Evolutionary conservation across 92 coral and sea anemone species (phyloP), one percentile per base, ranked within the genome.

Genomic region (Phymanthus crucifer): DNA sequence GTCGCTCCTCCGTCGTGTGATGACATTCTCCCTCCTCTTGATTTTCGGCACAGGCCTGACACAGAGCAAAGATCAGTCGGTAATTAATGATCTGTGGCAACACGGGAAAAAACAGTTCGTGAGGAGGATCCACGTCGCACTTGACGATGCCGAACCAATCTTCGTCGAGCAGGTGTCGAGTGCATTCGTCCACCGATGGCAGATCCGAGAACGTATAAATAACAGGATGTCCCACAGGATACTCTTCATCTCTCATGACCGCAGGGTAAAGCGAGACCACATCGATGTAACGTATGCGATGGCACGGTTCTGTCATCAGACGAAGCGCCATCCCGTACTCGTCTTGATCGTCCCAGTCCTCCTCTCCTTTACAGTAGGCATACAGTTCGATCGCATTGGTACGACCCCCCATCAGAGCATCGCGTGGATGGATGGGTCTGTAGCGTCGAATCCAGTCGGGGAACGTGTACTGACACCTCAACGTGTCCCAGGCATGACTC

Each of bases 31-130:
- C 76, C 57, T 81, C 84, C 36, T 88, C 80, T 24, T 35, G 31
- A 26, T 71, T n/a, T n/a, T 81, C 76, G 19, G 67, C 77, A 40
- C 89, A 86, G 54, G 80, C 75, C 0, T 79, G 50, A 37, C 90
- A 86, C 19, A 80, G 85, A n/a, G 88, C 83, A 74, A 78, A 90
- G 80, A 76, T 76, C 32, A 87, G 77, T 35, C 83, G 87, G 17
- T 40, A 33, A 47, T 83, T 35, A 40, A 33, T 27, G 7, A 40
- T 31, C 45, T 69, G 73, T 23, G 94, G 94, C 0, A 90, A 74
- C 12, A 90, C 84, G 18, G 94, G 94, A 37, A 87, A 91, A 46
- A 50, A 87, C 40, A 87, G 71, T 40, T 80, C 78, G 5, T 85
- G 83, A 0, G 91, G 91, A 0, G 91, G 89, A 16, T 87, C 70